Conservation (phyloP, 2,113 vertebrate genomes). For the Callocephalon fimbriatum region DNA sequence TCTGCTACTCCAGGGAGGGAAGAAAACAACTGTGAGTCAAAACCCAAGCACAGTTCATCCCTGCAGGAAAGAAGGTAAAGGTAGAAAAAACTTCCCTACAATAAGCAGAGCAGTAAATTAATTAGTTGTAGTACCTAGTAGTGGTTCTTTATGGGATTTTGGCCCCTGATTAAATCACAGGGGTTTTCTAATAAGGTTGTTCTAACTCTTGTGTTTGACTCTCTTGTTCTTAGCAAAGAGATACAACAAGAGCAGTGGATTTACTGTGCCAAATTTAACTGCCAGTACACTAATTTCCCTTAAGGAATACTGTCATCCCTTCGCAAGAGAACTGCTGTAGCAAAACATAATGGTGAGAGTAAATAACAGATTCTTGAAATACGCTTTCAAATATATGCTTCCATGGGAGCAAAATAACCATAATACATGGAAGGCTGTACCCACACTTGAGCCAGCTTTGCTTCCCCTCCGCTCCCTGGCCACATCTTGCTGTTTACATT, state of each 20-base stretch:
- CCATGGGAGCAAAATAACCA: not conserved
- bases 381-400: not conserved
- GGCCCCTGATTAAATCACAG: not conserved
- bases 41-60: not conserved
- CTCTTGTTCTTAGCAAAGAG: not conserved
- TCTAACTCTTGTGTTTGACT: not conserved
- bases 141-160: not conserved
- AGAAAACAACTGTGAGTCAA: not conserved
- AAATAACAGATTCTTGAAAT: not conserved
- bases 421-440: not conserved
- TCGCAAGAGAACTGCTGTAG: not conserved
- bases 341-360: not conserved
- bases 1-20: not conserved
- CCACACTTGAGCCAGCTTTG: not conserved
- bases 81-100: not conserved
- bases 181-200: not conserved
- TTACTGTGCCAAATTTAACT: not conserved
- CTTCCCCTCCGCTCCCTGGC: not conserved
- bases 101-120: not conserved
- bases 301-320: not conserved
- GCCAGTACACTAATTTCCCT: not conserved
- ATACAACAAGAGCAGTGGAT: not conserved
- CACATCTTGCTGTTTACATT: not conserved
- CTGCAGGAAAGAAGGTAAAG: not conserved
- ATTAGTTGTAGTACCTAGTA: not conserved